These are phyloP conservation scores for Caenorhabditis sinica DNA, from an alignment of 2,888 invertebrate species.

Conservation along the genomic window DNA sequence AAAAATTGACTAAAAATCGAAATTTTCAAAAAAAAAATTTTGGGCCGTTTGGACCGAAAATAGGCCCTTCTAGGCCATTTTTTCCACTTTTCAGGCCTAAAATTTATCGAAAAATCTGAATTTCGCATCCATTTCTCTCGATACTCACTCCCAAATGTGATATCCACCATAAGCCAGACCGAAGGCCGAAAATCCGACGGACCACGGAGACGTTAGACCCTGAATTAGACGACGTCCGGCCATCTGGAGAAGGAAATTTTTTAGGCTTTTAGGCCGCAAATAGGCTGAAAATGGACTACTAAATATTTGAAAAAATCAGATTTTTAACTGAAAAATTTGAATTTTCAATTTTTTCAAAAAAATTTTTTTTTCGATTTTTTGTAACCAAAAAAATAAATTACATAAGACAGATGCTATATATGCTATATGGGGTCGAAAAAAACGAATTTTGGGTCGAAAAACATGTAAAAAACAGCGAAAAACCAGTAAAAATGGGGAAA, in stretches of 20 bases:
- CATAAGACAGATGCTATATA: too few relatives aligned
- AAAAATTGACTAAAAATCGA: too few relatives aligned
- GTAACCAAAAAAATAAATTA: too few relatives aligned
- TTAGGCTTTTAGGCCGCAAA: neutral
- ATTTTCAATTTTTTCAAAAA: too few relatives aligned
- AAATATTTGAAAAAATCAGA: constrained; percentile 7
- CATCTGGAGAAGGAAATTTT: constrained; percentile 49
- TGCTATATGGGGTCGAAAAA: too few relatives aligned
- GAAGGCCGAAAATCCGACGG: constrained; percentile 79
- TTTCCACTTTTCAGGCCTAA: neutral
- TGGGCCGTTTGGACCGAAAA: too few relatives aligned
- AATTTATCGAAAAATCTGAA: neutral
- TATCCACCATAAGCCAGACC: constrained; percentile 80
- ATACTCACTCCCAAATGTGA: constrained; percentile 80
- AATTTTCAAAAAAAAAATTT: too few relatives aligned
- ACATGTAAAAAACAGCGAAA: neutral
- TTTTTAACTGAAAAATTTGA: constrained; percentile 28
- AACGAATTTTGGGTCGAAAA: neutral
- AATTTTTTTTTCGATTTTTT: too few relatives aligned
- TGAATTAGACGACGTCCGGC: constrained; percentile 73
- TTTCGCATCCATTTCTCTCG: neutral
- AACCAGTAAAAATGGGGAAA: constrained; percentile 44
- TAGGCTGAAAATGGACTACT: neutral
- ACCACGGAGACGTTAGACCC: constrained; percentile 80
- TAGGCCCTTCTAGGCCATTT: too few relatives aligned